Evolutionary conservation across 23 tunicate genomes (phyloP).

Genomic region (Aplidium turbinatum): DNA sequence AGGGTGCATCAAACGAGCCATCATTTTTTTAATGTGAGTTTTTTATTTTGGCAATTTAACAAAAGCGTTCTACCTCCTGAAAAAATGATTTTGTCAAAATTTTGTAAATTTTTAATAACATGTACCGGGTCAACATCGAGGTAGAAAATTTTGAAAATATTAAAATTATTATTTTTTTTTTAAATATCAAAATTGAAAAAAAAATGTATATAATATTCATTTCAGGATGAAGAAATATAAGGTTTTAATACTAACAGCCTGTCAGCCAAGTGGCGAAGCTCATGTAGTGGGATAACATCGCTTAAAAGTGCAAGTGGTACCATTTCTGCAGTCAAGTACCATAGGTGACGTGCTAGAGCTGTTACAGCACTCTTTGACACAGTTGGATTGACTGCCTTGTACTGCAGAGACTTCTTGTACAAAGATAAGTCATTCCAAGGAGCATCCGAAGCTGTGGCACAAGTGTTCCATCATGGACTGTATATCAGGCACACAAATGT

Average conservation of each 20-base stretch:
- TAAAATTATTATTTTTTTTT: too few species aligned
- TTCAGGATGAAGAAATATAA: too few species aligned
- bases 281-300: neutral
- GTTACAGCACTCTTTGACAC: slow-evolving; percentile 9
- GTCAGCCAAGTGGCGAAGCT: slow-evolving; percentile 15
- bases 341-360: slow-evolving; percentile 1
- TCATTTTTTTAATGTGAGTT: too few species aligned
- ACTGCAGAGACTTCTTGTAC: slow-evolving; percentile 1
- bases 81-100: too few species aligned
- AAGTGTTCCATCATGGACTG: neutral
- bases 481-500: slow-evolving; percentile 3
- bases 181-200: too few species aligned
- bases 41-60: too few species aligned
- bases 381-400: slow-evolving; percentile 2
- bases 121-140: too few species aligned
- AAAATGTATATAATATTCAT: too few species aligned
- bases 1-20: too few species aligned
- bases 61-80: too few species aligned
- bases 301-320: slow-evolving; percentile 6
- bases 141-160: too few species aligned
- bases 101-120: too few species aligned
- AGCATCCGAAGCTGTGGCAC: slow-evolving; percentile 1
- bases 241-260: slow-evolving; percentile 1
- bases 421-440: slow-evolving; percentile 12
- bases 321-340: slow-evolving; percentile 8